Base-by-base conservation (phyloP, 2,888 invertebrate genomes). In the Rugalucina vietnamica region DNA sequence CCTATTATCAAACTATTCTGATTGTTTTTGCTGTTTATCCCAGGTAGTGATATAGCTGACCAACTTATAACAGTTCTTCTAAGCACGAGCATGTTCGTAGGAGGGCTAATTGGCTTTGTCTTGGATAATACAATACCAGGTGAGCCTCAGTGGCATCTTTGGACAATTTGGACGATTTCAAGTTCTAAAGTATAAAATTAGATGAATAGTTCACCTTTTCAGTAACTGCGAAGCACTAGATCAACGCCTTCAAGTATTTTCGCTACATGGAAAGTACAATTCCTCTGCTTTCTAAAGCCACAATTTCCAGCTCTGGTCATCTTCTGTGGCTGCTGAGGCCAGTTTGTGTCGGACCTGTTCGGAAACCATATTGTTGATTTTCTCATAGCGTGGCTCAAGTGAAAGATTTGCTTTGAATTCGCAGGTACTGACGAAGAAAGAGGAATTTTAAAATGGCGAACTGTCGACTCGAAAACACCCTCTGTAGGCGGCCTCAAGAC, bases 51-150 rank as follows among this genome's bases (percentile, higher is more conserved):
- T 4, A n/a, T 65, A 1, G 77, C 83, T 2, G 89, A 92, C 76
- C 92, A 92, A 82, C 90, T 92, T 2, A 75, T 93, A 27, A 75
- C 79, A 14, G 93, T 94, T 0, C 88, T 94, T 3, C 81, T 93
- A 12, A 91, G 93, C 14, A 94, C 93, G 10, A 89, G 86, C 81
- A 93, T 94, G 94, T 94, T 95, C 82, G 93, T 95, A 12, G 95
- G 95, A 18, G 95, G 95, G 0, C 43, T 94, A 0, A 43, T 93
- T 18, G 95, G 95, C 0, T 95, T 95, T 79, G 79, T 95, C 32
- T 21, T 65, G 24, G 65, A 65, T 18, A 65, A 65, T 34, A 65
- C 65, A 34, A 65, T 65, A 21, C 65, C 65, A 65, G 65, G 65
- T 65, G 34, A n/a, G 54, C 14, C 54, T 54, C 8, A 12, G 43